A percentile compares a stretch with the other conserved stretches of the same genome.
These are phyloP conservation scores for Sardinella longiceps DNA, from an alignment of 2,797 vertebrate genomes.

Conservation along the genomic window DNA sequence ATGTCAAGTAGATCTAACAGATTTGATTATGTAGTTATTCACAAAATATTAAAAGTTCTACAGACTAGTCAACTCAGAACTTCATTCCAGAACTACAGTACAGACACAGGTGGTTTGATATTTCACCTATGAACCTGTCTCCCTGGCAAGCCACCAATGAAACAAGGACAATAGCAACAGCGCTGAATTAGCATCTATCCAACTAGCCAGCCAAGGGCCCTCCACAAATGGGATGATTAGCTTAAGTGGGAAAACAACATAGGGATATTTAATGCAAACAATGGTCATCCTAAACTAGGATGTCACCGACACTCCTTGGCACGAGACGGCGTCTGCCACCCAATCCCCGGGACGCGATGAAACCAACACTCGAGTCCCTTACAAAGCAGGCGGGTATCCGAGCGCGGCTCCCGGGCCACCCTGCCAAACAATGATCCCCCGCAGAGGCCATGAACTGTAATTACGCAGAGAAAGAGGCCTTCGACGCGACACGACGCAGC, in stretches of 20 bases:
- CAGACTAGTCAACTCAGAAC: neutral
- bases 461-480: slow-evolving; percentile 64
- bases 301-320: slow-evolving; percentile 64
- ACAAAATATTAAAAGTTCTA: neutral
- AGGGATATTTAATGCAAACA: slow-evolving; percentile 52
- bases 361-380: slow-evolving; percentile 63
- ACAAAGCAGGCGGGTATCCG: slow-evolving; percentile 62
- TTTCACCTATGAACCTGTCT: neutral
- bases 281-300: slow-evolving; percentile 47
- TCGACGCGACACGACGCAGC: slow-evolving; percentile 43
- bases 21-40: neutral
- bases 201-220: slow-evolving; percentile 62
- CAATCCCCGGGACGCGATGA: slow-evolving; percentile 60
- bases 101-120: slow-evolving; percentile 10
- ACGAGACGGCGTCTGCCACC: slow-evolving; percentile 60
- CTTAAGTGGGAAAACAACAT: slow-evolving; percentile 54
- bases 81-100: neutral
- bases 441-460: slow-evolving; percentile 65
- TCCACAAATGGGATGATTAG: slow-evolving; percentile 57
- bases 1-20: neutral
- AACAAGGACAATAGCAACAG: neutral
- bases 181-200: neutral
- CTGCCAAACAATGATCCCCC: slow-evolving; percentile 34
- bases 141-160: neutral
- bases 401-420: slow-evolving; percentile 58